Evolutionary conservation across 2,113 vertebrate species (phyloP).

Genomic region (Camelus bactrianus): DNA sequence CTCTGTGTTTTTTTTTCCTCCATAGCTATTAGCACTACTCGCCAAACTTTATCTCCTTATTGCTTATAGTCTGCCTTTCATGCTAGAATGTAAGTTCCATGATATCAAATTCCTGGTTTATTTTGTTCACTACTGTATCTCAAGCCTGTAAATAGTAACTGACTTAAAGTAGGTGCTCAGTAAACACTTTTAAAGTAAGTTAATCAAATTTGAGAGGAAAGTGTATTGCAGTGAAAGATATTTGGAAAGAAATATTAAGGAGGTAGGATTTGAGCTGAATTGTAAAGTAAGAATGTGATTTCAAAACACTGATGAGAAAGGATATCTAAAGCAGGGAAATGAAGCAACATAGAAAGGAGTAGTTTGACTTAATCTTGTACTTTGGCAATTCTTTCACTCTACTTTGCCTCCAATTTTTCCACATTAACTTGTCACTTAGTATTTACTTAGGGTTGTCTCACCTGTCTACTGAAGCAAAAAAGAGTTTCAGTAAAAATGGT

Average conservation of each 20-base stretch:
- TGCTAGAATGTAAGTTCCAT: background rate
- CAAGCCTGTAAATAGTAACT: background rate
- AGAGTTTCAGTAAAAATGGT: conserved; percentile 19
- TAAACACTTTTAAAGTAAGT: background rate
- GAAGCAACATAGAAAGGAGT: background rate
- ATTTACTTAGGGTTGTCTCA: conserved; percentile 34
- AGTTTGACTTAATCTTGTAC: background rate
- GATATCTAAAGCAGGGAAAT: background rate
- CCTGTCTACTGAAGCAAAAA: conserved; percentile 45
- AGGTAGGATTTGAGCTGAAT: background rate
- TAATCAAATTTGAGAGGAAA: background rate
- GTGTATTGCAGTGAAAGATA: background rate
- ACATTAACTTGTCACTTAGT: conserved; percentile 48
- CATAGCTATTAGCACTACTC: background rate
- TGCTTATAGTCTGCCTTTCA: background rate
- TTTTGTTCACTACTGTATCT: background rate
- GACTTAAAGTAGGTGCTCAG: background rate
- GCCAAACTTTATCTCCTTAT: background rate
- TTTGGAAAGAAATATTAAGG: background rate
- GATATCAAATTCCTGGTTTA: background rate
- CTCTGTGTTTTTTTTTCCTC: background rate
- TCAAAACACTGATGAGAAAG: background rate
- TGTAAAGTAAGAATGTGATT: background rate
- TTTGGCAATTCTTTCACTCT: background rate
- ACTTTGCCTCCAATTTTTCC: conserved; percentile 36